phyloP scores from a whole-genome alignment of 2,797 vertebrate genomes.

The Tarsius wallacei region DNA sequence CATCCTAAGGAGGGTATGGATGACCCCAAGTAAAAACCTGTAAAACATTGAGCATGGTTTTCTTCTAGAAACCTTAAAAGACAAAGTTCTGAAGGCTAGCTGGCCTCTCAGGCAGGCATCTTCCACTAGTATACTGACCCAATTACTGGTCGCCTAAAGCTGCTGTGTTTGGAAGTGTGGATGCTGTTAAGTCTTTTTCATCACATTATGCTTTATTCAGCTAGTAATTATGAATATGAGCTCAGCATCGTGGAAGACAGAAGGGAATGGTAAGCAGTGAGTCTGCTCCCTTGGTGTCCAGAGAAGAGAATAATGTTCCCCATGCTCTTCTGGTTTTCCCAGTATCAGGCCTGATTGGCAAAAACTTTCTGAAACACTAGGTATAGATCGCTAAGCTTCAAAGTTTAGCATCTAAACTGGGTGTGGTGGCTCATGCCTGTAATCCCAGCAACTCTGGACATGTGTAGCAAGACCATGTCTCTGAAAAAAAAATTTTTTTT shows the following conservation, averaged over 20 bases:
- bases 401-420: background rate
- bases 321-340: background rate
- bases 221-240: constrained; percentile 56
- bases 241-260: constrained; percentile 57
- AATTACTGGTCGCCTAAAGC: constrained; percentile 16
- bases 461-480: no score
- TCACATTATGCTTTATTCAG: constrained; percentile 18
- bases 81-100: background rate
- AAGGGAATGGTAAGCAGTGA: constrained; percentile 32
- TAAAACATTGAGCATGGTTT: background rate
- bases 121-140: background rate
- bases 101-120: background rate
- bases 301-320: background rate
- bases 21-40: constrained; percentile 6
- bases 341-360: background rate
- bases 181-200: constrained; percentile 1
- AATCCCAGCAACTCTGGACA: background rate
- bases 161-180: constrained; percentile 45
- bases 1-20: background rate
- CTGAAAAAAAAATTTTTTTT: no score
- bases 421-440: background rate
- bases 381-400: background rate
- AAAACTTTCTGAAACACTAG: background rate
- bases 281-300: background rate
- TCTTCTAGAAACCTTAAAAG: background rate